Evolutionary conservation across 92 coral and sea anemone genomes (phyloP).

Genomic region (Nematostella vectensis): DNA sequence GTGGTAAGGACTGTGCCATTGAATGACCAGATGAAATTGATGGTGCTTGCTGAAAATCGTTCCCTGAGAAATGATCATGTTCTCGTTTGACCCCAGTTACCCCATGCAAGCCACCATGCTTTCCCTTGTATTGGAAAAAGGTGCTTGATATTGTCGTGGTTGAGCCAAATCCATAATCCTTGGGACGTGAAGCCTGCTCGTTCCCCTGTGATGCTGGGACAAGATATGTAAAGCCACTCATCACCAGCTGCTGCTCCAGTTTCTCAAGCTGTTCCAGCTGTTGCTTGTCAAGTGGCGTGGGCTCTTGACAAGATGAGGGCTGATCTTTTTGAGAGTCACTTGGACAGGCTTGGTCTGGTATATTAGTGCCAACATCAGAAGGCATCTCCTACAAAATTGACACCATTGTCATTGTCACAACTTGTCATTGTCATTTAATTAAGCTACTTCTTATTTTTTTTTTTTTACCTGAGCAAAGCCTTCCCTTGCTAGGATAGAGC

Average conservation of each 20-base stretch:
- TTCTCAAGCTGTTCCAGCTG: slow-evolving; percentile 15
- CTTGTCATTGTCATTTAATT: too few relatives aligned
- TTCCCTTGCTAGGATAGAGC: slow-evolving; percentile 43
- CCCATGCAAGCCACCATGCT: slow-evolving; percentile 1
- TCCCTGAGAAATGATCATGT: background rate
- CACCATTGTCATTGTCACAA: too few relatives aligned
- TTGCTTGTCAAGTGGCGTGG: slow-evolving; percentile 3
- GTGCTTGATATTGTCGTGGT: slow-evolving; percentile 34
- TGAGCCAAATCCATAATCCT: slow-evolving; percentile 15
- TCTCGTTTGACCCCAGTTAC: background rate
- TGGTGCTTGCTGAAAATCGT: background rate
- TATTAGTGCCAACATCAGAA: background rate
- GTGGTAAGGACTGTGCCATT: background rate
- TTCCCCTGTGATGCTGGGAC: slow-evolving; percentile 6
- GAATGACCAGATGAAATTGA: background rate
- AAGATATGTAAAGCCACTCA: slow-evolving; percentile 30
- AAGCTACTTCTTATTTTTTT: too few relatives aligned
- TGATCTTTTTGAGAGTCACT: background rate
- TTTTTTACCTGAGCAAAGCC: slow-evolving; percentile 57
- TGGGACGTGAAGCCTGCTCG: slow-evolving; percentile 3
- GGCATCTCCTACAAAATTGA: too few relatives aligned
- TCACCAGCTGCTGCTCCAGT: slow-evolving; percentile 28
- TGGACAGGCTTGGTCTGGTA: background rate
- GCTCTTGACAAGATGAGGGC: too few relatives aligned
- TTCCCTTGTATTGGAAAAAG: slow-evolving; percentile 16